Evolutionary conservation across 2,113 vertebrate genomes (phyloP).

Genomic region (Pampusana beccarii): DNA sequence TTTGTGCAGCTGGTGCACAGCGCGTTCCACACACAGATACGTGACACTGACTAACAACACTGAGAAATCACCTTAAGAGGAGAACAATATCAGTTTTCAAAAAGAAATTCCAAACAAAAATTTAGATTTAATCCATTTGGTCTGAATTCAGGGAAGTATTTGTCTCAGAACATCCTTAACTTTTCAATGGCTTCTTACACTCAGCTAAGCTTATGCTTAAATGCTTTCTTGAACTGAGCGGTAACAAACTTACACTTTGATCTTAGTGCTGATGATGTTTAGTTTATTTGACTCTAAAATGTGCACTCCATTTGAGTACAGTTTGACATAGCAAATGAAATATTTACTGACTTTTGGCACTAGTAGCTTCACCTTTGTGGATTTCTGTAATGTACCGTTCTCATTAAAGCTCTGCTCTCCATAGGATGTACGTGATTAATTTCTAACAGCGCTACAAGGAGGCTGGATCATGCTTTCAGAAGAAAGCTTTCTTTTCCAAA

Average conservation of each 20-base stretch:
- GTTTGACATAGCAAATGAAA: not conserved
- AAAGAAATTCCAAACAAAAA: not conserved
- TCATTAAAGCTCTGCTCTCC: not conserved
- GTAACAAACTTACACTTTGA: not conserved
- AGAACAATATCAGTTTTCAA: not conserved
- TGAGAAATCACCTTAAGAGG: not conserved
- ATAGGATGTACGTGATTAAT: fast-evolving
- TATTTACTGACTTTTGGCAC: conserved; percentile 10
- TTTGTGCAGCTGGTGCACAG: not conserved
- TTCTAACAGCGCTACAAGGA: not conserved
- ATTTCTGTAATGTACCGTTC: not conserved
- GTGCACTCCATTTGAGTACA: not conserved
- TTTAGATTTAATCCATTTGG: not conserved
- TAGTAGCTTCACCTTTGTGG: not conserved
- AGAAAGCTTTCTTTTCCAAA: not conserved
- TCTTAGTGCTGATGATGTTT: not conserved
- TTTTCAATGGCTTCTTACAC: not conserved
- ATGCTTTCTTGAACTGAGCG: not conserved
- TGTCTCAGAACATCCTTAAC: not conserved
- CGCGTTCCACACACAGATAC: fast-evolving
- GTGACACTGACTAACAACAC: not conserved
- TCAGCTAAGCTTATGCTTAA: not conserved
- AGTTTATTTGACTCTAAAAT: not conserved
- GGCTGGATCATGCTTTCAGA: not conserved
- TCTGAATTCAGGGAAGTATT: not conserved